These are phyloP conservation scores for Podarcis lilfordi DNA, from an alignment of 2,797 vertebrate species.

Conservation along the genomic window DNA sequence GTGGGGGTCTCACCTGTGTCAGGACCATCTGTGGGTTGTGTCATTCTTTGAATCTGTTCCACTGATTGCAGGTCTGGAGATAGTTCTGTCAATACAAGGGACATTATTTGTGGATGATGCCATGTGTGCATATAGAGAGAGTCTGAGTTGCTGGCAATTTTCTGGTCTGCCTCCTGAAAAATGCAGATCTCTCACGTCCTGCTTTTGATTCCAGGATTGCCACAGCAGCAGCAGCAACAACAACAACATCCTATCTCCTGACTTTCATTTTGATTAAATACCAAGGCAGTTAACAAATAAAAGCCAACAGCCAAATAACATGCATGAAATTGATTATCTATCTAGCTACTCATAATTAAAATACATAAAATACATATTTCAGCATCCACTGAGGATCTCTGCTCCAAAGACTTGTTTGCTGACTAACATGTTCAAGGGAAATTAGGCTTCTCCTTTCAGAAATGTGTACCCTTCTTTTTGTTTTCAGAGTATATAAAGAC, in stretches of 20 bases:
- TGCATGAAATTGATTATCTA: too few species aligned
- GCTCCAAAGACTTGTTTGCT: not conserved
- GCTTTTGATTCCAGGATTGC: too few species aligned
- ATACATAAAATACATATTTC: too few species aligned
- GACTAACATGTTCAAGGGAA: not conserved
- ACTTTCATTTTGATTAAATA: too few species aligned
- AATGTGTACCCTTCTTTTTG: not conserved
- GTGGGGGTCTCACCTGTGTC: slow-evolving; percentile 85
- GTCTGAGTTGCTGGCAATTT: not conserved
- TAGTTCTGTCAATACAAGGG: slow-evolving; percentile 79
- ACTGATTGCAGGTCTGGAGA: slow-evolving; percentile 96
- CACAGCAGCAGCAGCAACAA: too few species aligned
- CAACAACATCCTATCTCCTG: too few species aligned
- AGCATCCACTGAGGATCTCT: too few species aligned
- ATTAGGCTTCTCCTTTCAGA: not conserved
- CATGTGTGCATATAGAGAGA: not conserved
- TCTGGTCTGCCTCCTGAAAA: not conserved
- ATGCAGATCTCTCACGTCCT: not conserved
- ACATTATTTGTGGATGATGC: slow-evolving; percentile 35
- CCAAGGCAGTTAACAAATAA: too few species aligned
- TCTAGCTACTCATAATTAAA: too few species aligned
- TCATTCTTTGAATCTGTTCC: slow-evolving; percentile 97
- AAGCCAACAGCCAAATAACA: too few species aligned
- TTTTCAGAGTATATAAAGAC: not conserved
- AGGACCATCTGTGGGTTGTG: slow-evolving; percentile 96